phyloP scores from a whole-genome alignment of 1,140 invertebrate genomes.

The Bombus huntii region DNA sequence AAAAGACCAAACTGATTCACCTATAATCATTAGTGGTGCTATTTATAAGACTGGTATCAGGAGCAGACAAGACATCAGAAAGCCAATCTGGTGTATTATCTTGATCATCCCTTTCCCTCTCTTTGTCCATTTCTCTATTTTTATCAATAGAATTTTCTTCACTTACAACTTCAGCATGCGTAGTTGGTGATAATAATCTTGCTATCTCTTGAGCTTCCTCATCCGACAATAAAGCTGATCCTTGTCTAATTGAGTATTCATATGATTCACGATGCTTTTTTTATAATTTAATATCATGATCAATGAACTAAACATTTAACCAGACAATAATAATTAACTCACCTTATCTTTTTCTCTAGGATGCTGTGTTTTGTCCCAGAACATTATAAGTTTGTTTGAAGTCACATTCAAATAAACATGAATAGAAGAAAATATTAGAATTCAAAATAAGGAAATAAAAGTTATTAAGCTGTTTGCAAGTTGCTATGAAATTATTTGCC shows the following conservation, averaged over 20 bases:
- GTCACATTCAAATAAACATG: constrained; percentile 65
- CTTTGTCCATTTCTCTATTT: constrained; percentile 73
- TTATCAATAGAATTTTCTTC: constrained; percentile 71
- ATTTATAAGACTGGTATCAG: constrained; percentile 81
- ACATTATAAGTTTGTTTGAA: constrained; percentile 51
- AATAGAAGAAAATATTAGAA: constrained; percentile 60
- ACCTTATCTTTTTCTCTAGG: constrained; percentile 91
- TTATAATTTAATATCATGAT: constrained; percentile 27
- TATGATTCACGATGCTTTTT: constrained; percentile 34
- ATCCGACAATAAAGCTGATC: constrained; percentile 88
- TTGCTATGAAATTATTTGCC: constrained; percentile 37
- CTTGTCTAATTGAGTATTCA: constrained; percentile 84
- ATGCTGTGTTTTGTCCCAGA: constrained; percentile 83
- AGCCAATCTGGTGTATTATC: constrained; percentile 84
- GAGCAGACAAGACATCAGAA: constrained; percentile 83
- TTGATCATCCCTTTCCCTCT: constrained; percentile 82
- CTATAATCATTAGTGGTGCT: constrained; percentile 82
- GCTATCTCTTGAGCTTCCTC: constrained; percentile 94
- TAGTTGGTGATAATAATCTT: constrained; percentile 87
- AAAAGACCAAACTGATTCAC: constrained; percentile 73
- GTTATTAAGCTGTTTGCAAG: constrained; percentile 45
- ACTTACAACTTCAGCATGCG: constrained; percentile 64
- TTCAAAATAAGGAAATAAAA: constrained; percentile 53
- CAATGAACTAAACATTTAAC: constrained; percentile 42
- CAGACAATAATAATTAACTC: constrained; percentile 78